Evolutionary conservation across 2,888 invertebrate genomes (phyloP).

Genomic region (Erannis defoliaria): DNA sequence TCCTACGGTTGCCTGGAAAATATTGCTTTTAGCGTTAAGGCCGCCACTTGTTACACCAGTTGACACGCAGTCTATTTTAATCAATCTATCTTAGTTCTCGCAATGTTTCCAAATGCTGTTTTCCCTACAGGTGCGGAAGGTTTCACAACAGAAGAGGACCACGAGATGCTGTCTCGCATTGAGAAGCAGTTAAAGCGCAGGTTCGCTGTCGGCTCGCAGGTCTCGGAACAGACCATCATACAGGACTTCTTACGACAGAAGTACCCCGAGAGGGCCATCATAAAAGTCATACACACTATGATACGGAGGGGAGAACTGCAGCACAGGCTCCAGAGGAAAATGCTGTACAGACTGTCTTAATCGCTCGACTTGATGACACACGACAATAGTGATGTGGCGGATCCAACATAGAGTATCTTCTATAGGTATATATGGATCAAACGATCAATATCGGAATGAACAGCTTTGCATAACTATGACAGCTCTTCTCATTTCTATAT

Average conservation of each 20-base stretch:
- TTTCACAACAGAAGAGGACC: conserved; percentile 97
- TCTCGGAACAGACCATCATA: conserved; percentile 97
- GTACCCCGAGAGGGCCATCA: conserved; percentile 94
- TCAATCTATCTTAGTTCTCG: too few species aligned
- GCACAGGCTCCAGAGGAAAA: conserved; percentile 98
- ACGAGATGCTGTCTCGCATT: conserved; percentile 94
- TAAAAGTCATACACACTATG: conserved; percentile 97
- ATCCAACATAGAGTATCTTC: too few species aligned
- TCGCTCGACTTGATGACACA: not conserved
- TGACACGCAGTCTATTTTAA: too few species aligned
- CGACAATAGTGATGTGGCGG: too few species aligned
- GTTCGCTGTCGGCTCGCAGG: conserved; percentile 98
- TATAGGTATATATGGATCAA: too few species aligned
- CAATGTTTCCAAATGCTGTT: not conserved
- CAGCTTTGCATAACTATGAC: too few species aligned
- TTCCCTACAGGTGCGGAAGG: conserved; percentile 94
- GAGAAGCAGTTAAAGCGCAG: conserved; percentile 98
- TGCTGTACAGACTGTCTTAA: conserved; percentile 96
- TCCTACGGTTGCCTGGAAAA: too few species aligned
- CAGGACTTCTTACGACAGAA: conserved; percentile 95
- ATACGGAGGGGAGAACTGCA: conserved; percentile 98
- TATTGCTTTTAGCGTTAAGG: too few species aligned
- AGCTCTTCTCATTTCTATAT: too few species aligned
- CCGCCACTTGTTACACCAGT: too few species aligned
- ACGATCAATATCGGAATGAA: too few species aligned